These are phyloP conservation scores for Melanotaenia maccullochi DNA, from an alignment of 2,797 vertebrate species.

Conservation along the genomic window DNA sequence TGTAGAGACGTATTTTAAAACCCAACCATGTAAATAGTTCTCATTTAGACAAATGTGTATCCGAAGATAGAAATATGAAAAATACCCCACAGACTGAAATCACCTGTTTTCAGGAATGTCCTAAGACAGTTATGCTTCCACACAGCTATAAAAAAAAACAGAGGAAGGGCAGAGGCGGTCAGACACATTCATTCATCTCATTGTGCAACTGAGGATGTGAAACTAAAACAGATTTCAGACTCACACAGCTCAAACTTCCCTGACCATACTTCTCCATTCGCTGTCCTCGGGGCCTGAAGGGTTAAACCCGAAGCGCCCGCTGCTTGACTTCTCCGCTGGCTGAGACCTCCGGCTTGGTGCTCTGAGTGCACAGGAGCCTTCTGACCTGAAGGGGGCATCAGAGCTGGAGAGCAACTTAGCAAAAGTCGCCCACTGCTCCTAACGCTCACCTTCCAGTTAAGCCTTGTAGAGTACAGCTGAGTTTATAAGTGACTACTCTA, in stretches of 20 bases:
- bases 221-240: slow-evolving; percentile 8
- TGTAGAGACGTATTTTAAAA: background rate
- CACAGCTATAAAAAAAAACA: too few species aligned
- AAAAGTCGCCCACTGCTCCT: slow-evolving; percentile 25
- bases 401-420: slow-evolving; percentile 47
- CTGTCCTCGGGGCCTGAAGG: slow-evolving; percentile 3
- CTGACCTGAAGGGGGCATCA: slow-evolving; percentile 73
- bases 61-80: too few species aligned
- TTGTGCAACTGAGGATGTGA: slow-evolving; percentile 51
- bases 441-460: slow-evolving; percentile 28
- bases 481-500: too few species aligned
- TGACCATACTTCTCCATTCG: background rate
- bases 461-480: too few species aligned
- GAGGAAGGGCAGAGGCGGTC: too few species aligned
- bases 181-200: slow-evolving; percentile 5
- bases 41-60: background rate
- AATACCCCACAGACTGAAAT: too few species aligned
- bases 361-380: slow-evolving; percentile 22
- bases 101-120: too few species aligned
- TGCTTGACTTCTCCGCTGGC: slow-evolving; percentile 17
- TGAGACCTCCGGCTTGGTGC: background rate
- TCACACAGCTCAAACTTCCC: background rate
- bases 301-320: slow-evolving; percentile 24
- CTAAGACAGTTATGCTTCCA: too few species aligned
- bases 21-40: background rate